Evolutionary conservation across 92 coral and sea anemone genomes (phyloP).

Genomic region (Zoanthus sansibaricus): DNA sequence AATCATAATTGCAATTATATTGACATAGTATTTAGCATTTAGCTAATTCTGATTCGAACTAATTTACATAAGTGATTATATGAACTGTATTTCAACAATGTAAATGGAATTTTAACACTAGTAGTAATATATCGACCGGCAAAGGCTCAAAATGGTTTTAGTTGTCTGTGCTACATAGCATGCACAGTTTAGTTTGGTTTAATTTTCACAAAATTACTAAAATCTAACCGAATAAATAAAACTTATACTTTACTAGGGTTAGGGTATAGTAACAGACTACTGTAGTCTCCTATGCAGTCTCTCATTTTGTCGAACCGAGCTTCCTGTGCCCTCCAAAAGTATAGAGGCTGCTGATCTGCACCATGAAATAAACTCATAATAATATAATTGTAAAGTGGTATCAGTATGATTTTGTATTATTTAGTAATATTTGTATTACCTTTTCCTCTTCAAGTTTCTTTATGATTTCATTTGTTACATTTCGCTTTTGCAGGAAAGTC

Average conservation of each 20-base stretch:
- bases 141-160: constrained; percentile 3
- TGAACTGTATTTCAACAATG: constrained; percentile 3
- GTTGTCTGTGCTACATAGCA: constrained; percentile 6
- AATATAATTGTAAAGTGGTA: constrained; percentile 1
- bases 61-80: constrained; percentile 1
- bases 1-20: constrained; percentile 1
- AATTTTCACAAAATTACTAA: constrained; percentile 1
- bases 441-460: constrained; percentile 3
- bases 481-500: constrained; percentile 6
- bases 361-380: constrained; percentile 2
- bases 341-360: constrained; percentile 6
- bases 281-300: constrained; percentile 6
- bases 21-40: constrained; percentile 2
- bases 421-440: constrained; percentile 1
- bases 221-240: constrained; percentile 1
- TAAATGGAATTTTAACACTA: constrained; percentile 1
- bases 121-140: constrained; percentile 6
- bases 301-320: constrained; percentile 6
- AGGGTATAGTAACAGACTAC: constrained; percentile 5
- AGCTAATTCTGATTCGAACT: constrained; percentile 4
- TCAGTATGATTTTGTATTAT: constrained; percentile 1
- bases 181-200: constrained; percentile 4
- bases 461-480: constrained; percentile 1
- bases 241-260: constrained; percentile 3
- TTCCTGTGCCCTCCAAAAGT: constrained; percentile 6